phyloP scores from a whole-genome alignment of 2,888 invertebrate species.

The Machimus rusticus region DNA sequence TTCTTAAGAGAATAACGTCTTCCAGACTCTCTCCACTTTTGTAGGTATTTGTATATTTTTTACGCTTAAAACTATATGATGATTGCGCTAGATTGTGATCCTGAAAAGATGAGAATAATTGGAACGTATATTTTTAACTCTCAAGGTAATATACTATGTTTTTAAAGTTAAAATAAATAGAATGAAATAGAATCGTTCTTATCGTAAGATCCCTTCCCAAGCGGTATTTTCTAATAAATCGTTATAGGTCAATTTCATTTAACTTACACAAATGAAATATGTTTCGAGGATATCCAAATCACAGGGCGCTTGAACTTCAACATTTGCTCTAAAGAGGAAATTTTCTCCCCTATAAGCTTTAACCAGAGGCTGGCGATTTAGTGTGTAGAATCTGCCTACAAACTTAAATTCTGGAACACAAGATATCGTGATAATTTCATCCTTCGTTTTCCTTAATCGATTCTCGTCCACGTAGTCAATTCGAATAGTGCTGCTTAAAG shows the following conservation, averaged over 20 bases:
- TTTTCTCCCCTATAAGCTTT: conserved; percentile 61
- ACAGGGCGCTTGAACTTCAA: conserved; percentile 57
- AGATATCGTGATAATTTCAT: conserved; percentile 56
- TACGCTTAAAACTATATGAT: conserved; percentile 60
- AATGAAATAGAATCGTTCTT: not conserved
- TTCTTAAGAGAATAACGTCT: conserved; percentile 60
- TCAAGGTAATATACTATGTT: too few species aligned
- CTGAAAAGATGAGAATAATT: conserved; percentile 49
- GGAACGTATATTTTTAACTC: too few species aligned
- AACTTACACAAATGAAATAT: conserved; percentile 62
- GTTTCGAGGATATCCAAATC: conserved; percentile 61
- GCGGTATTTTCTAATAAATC: too few species aligned
- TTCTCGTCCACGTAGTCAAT: conserved; percentile 60
- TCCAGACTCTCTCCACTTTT: conserved; percentile 58
- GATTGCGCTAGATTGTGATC: conserved; percentile 63
- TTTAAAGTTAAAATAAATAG: too few species aligned
- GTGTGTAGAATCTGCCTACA: conserved; percentile 59
- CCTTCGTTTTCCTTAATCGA: conserved; percentile 58
- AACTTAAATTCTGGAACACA: conserved; percentile 60
- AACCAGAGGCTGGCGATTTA: conserved; percentile 57
- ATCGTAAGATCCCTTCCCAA: too few species aligned
- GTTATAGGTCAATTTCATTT: not conserved
- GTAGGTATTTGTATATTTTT: conserved; percentile 58
- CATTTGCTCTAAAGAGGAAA: conserved; percentile 59
- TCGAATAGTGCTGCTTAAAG: conserved; percentile 54